phyloP scores from a whole-genome alignment of 2,797 vertebrate species.

The Arremon aurantiirostris region DNA sequence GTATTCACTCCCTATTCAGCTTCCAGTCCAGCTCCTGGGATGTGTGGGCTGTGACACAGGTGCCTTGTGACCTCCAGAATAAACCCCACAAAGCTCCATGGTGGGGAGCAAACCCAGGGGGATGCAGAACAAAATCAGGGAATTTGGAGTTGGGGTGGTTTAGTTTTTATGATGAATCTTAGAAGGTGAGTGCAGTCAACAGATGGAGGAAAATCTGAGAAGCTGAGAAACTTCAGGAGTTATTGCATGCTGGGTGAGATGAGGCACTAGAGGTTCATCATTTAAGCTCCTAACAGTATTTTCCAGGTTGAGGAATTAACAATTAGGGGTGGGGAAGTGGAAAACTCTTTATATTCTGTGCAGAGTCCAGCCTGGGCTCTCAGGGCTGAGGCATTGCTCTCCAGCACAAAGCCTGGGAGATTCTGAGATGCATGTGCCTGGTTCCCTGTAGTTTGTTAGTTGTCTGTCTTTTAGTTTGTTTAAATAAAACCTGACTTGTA shows the following conservation, averaged over 20 bases:
- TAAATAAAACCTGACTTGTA: conserved; percentile 29
- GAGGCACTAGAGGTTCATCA: not conserved
- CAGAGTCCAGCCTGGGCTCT: not conserved
- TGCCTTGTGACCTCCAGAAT: not conserved
- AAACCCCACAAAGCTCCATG: not conserved
- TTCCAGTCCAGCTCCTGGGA: not conserved
- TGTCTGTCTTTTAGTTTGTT: not conserved
- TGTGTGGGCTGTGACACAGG: not conserved
- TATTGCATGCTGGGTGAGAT: not conserved
- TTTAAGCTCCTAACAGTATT: not conserved
- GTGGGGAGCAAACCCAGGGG: not conserved
- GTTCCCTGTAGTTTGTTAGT: not conserved
- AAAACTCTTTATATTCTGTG: not conserved
- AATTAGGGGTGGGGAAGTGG: accelerated
- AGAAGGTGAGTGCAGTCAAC: not conserved
- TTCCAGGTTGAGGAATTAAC: not conserved
- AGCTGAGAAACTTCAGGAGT: not conserved
- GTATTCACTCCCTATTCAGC: not conserved
- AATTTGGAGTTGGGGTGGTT: not conserved
- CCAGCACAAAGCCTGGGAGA: not conserved
- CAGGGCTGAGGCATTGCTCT: not conserved
- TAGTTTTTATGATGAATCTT: not conserved
- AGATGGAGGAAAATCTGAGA: not conserved
- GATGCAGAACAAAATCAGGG: not conserved
- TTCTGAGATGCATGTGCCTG: not conserved